A percentile compares a stretch with the other conserved stretches of the same genome.
Evolutionary conservation across 1,140 invertebrate genomes (phyloP).

Genomic region (Saccostrea cuccullata): DNA sequence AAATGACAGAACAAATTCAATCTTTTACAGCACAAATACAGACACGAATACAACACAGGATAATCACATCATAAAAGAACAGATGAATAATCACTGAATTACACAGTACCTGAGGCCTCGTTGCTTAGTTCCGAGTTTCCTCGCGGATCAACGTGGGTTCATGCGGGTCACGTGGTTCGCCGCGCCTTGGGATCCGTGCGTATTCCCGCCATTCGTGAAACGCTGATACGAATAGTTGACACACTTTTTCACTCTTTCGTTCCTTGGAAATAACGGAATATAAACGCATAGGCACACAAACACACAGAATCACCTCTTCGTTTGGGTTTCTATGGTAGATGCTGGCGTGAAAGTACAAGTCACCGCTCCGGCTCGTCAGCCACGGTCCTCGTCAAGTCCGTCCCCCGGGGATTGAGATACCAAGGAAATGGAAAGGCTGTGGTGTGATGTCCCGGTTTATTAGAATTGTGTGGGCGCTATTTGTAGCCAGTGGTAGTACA

Average conservation of each 20-base stretch:
- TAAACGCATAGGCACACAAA: not conserved
- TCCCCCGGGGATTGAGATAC: not conserved
- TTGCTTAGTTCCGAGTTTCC: not conserved
- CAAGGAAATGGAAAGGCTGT: not conserved
- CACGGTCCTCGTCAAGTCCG: not conserved
- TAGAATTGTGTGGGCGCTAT: too few species aligned
- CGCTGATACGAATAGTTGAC: not conserved
- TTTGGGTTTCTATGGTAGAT: not conserved
- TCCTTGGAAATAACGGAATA: not conserved
- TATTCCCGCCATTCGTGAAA: not conserved
- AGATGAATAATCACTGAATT: not conserved
- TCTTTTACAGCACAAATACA: not conserved
- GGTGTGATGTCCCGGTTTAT: not conserved
- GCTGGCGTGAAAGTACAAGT: not conserved
- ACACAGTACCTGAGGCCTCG: not conserved
- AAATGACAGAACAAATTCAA: not conserved
- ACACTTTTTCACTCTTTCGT: not conserved
- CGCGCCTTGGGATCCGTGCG: not conserved
- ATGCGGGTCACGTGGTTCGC: not conserved
- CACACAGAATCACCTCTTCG: conserved; percentile 2
- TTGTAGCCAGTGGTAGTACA: not conserved
- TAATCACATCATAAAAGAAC: not conserved
- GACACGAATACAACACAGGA: not conserved
- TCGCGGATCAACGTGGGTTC: not conserved
- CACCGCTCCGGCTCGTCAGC: not conserved